These are phyloP conservation scores for Sussaba pulchella DNA, from an alignment of 2,888 invertebrate genomes.

Conservation along the genomic window DNA sequence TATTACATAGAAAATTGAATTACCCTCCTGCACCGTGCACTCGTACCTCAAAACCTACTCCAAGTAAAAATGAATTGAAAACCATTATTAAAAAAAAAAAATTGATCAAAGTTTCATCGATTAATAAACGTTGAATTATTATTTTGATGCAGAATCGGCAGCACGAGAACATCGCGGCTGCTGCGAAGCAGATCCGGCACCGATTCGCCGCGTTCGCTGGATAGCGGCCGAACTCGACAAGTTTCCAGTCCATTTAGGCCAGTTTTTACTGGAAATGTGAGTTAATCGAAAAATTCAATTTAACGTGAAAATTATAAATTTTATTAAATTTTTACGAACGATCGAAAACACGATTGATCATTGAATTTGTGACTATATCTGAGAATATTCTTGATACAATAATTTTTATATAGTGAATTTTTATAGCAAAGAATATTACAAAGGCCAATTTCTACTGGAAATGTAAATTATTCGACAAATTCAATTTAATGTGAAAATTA, in stretches of 20 bases:
- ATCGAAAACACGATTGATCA: not conserved
- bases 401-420: no score
- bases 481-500: conserved; percentile 18
- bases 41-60: no score
- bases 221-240: conserved; percentile 80
- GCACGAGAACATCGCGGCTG: conserved; percentile 79
- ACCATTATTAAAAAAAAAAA: no score
- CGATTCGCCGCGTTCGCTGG: conserved; percentile 85
- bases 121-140: conserved; percentile 42
- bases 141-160: conserved; percentile 79
- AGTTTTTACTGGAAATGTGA: conserved; percentile 79
- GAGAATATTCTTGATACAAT: no score
- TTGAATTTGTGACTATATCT: not conserved
- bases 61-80: no score
- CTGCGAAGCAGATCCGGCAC: conserved; percentile 87
- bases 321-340: not conserved
- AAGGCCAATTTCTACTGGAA: no score
- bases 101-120: conserved; percentile 2
- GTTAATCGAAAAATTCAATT: conserved; percentile 54
- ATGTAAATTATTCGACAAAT: conserved; percentile 1
- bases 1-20: no score
- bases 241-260: conserved; percentile 81
- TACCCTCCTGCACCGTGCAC: no score
- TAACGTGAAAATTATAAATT: conserved; percentile 17
- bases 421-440: no score